Evolutionary conservation across 2,113 vertebrate species (phyloP), one percentile per base, ranked within the genome.

Genomic region (Mystacornis crossleyi): DNA sequence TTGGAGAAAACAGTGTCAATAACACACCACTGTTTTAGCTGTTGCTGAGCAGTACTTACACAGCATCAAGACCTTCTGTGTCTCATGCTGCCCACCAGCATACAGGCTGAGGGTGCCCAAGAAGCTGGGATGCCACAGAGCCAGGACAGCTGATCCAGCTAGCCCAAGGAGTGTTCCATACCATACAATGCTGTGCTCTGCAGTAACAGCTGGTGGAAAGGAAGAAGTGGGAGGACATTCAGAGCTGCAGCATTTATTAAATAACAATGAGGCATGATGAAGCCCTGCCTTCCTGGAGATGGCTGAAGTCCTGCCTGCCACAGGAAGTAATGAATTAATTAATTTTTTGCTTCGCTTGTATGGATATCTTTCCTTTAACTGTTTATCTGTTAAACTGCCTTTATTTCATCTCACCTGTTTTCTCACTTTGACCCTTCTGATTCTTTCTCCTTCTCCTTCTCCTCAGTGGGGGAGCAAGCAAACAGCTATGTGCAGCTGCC

Each of bases 401-500:
- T 80, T n/a, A 50, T 26, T 54, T 84, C 20, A 62, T 19, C 17
- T 16, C 28, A 57, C 2, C 14, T 11, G 6, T 57, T 43, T 82
- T 72, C 58, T 64, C 18, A 29, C 26, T 86, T 60, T n/a, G 28
- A 5, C n/a, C 24, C 14, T 71, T 86, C 43, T 43, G 31, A 51
- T 73, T 73, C n/a, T 73, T 31, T 60, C 23, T 5, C 18, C 7
- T 31, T 60, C 23, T 5, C 18, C 7, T 11, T 21, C 19, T 23
- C 15, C 16, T 26, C 34, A 43, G 5, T 11, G 7, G 11, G 5
- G 62, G 2, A 61, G 2, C 0, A 0, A 33, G 11, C 20, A 60
- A 51, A 34, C 0, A 0, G 40, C 8, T 73, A 28, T 2, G 2
- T 17, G 10, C 18, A 84, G 11, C 29, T 73, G 28, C 26, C 43